phyloP scores from a whole-genome alignment of 2,113 vertebrate species.

The Urocitellus parryii region DNA sequence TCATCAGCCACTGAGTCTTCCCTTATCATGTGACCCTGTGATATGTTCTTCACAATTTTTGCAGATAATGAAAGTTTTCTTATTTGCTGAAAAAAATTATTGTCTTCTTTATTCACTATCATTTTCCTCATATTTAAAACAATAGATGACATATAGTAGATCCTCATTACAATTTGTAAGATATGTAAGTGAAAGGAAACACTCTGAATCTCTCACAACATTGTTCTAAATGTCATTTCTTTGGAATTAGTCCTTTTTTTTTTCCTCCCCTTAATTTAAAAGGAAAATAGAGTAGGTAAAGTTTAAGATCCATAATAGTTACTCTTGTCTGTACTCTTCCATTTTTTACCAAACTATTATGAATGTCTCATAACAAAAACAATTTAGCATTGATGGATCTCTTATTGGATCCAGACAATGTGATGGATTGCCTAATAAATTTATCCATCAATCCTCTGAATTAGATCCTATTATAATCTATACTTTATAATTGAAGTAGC shows the following conservation, averaged over 20 bases:
- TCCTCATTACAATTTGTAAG: background rate
- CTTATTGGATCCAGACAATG: background rate
- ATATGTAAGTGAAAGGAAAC: background rate
- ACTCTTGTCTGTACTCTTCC: background rate
- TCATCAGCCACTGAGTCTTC: background rate
- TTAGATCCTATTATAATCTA: background rate
- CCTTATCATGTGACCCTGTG: background rate
- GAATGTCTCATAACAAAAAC: slow-evolving; percentile 40
- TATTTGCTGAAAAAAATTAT: background rate
- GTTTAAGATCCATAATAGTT: slow-evolving; percentile 15
- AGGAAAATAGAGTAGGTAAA: slow-evolving; percentile 14
- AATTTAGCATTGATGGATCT: background rate
- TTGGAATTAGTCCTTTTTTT: background rate
- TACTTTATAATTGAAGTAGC: background rate
- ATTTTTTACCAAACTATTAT: background rate
- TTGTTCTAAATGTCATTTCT: background rate
- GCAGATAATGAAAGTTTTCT: background rate
- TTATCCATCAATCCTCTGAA: background rate
- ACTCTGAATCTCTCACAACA: background rate
- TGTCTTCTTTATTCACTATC: background rate
- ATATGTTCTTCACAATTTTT: background rate
- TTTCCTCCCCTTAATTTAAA: background rate
- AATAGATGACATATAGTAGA: background rate
- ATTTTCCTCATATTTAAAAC: background rate
- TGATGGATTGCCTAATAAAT: background rate